Percentiles rank a stretch among this genome's conserved stretches.
Evolutionary conservation across 2,797 vertebrate species (phyloP).

Genomic region (Hirundo rustica): DNA sequence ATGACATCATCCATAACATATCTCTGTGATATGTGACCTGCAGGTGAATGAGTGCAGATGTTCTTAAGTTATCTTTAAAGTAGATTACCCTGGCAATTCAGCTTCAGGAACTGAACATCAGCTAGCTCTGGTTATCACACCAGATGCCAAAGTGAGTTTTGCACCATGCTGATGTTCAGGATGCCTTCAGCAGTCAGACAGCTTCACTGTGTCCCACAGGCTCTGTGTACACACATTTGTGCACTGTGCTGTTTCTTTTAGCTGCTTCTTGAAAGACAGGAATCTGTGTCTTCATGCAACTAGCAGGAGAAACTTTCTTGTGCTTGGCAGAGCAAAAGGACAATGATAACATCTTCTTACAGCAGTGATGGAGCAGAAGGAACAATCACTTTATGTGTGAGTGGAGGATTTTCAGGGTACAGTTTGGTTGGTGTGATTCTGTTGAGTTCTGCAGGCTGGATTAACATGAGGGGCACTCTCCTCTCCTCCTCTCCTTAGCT

Average conservation of each 20-base stretch:
- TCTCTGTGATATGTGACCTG: not conserved
- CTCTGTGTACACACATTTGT: not conserved
- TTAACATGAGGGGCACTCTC: not conserved
- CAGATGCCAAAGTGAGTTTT: not conserved
- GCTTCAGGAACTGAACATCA: not conserved
- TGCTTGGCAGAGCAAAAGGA: not conserved
- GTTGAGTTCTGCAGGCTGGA: not conserved
- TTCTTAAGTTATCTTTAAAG: not conserved
- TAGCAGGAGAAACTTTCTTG: not conserved
- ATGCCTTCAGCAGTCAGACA: not conserved
- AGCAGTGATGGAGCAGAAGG: not conserved
- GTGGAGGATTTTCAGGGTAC: not conserved
- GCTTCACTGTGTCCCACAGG: not conserved
- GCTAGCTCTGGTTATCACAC: not conserved
- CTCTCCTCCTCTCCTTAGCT: not conserved
- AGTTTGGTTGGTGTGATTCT: not conserved
- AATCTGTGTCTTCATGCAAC: not conserved
- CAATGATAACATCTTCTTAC: not conserved
- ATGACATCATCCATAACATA: not conserved
- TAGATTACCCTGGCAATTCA: not conserved
- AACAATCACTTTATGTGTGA: not conserved
- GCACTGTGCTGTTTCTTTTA: not conserved
- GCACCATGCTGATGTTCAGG: not conserved
- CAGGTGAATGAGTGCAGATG: not conserved
- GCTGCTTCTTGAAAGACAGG: not conserved